phyloP scores from a whole-genome alignment of 2,888 invertebrate genomes.

The Temnothorax unifasciatus region DNA sequence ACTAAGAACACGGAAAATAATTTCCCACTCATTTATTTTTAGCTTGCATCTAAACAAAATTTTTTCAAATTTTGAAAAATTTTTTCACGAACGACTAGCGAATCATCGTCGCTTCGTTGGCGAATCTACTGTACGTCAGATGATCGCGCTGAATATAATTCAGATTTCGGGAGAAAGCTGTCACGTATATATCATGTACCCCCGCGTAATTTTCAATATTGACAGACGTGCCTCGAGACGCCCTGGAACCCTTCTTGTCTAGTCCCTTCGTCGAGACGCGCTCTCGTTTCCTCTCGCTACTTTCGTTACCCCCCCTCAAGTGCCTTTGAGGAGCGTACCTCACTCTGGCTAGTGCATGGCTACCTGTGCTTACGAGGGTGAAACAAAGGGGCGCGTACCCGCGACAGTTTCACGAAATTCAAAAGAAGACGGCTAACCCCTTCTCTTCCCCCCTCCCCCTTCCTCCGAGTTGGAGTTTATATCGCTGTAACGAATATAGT shows the following conservation, averaged over 20 bases:
- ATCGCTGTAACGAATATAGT: constrained; percentile 28
- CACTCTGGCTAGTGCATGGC: constrained; percentile 70
- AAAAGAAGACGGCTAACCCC: constrained; percentile 81
- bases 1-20: not conserved
- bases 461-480: constrained; percentile 13
- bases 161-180: constrained; percentile 59
- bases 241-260: constrained; percentile 42
- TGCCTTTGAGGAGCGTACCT: constrained; percentile 72
- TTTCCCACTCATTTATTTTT: not conserved
- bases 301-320: constrained; percentile 61
- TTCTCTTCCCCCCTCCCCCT: constrained; percentile 15
- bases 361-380: constrained; percentile 81
- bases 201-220: constrained; percentile 75
- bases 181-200: constrained; percentile 57
- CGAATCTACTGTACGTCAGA: not conserved
- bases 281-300: constrained; percentile 52
- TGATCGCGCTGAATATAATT: constrained; percentile 70
- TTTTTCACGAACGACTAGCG: not conserved
- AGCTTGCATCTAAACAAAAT: not conserved
- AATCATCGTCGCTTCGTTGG: not conserved
- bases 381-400: constrained; percentile 79
- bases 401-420: constrained; percentile 82
- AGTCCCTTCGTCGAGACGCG: constrained; percentile 39
- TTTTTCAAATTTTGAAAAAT: not conserved
- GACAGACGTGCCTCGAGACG: constrained; percentile 68